phyloP scores from a whole-genome alignment of 2,113 vertebrate genomes.

The Pterocles burchelli region DNA sequence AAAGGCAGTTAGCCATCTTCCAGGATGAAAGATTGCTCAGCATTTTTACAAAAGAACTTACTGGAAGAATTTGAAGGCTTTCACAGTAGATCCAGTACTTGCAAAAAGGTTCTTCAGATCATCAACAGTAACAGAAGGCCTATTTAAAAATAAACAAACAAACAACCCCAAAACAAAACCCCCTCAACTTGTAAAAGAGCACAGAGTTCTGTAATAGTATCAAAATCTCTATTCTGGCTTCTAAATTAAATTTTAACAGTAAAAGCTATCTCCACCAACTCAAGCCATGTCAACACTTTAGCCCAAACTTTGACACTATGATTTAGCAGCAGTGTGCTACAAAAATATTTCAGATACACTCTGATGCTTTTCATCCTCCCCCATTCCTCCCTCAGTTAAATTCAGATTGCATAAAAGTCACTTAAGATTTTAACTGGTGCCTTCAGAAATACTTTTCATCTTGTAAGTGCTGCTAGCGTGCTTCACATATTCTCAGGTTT shows the following conservation, averaged over 20 bases:
- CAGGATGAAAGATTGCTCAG: neutral
- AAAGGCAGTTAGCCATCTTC: neutral
- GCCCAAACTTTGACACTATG: neutral
- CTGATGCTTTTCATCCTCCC: neutral
- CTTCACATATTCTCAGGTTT: neutral
- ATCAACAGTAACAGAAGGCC: conserved; percentile 81
- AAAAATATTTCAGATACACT: neutral
- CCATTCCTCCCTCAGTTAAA: neutral
- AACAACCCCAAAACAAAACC: neutral
- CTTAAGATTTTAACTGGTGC: neutral
- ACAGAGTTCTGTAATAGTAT: neutral
- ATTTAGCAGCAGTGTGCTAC: neutral
- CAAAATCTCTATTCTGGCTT: neutral
- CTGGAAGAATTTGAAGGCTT: conserved; percentile 83
- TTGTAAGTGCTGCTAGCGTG: neutral
- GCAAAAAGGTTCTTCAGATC: conserved; percentile 84
- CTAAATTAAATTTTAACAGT: neutral
- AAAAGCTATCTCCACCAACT: neutral
- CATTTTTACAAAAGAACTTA: conserved; percentile 70
- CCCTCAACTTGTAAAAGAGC: neutral
- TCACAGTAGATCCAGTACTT: conserved; percentile 81
- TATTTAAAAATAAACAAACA: conserved; percentile 39
- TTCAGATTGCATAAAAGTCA: neutral
- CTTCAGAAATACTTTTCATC: neutral
- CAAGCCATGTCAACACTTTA: neutral